Percentiles rank a stretch among this genome's conserved stretches.
These are phyloP conservation scores for Leucophora obtusa DNA, from an alignment of 2,888 invertebrate genomes.

Conservation along the genomic window DNA sequence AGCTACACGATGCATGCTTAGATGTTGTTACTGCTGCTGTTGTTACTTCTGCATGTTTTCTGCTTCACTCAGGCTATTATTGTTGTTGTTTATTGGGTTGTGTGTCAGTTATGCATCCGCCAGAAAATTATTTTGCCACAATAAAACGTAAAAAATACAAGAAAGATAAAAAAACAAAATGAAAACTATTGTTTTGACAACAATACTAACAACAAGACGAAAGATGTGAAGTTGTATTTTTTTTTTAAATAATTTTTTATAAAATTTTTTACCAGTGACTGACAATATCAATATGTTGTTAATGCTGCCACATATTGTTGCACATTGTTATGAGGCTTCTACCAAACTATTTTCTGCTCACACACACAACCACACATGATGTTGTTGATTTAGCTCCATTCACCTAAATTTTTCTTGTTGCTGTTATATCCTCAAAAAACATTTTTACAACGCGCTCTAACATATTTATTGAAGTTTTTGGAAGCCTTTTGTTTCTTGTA, in stretches of 20 bases:
- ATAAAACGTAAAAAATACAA: neutral
- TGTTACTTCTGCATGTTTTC: neutral
- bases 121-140: slow-evolving; percentile 47
- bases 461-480: neutral
- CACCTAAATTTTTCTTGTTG: slow-evolving; percentile 22
- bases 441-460: neutral
- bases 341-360: neutral
- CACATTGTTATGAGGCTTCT: slow-evolving; percentile 5
- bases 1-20: slow-evolving; percentile 3
- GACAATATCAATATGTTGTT: slow-evolving; percentile 1
- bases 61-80: neutral
- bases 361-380: neutral
- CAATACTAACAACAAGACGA: slow-evolving; percentile 4
- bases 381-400: slow-evolving; percentile 30
- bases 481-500: slow-evolving; percentile 4
- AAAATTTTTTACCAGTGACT: neutral
- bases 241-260: slow-evolving; percentile 1
- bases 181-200: slow-evolving; percentile 4
- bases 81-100: slow-evolving; percentile 34
- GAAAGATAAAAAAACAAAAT: neutral
- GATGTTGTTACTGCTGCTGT: slow-evolving; percentile 3
- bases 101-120: slow-evolving; percentile 58
- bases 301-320: slow-evolving; percentile 11
- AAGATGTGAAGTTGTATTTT: neutral
- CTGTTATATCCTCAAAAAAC: slow-evolving; percentile 1